These are phyloP conservation scores for Drosophila lacteicornis DNA, from an alignment of 1,140 invertebrate genomes.

Conservation along the genomic window DNA sequence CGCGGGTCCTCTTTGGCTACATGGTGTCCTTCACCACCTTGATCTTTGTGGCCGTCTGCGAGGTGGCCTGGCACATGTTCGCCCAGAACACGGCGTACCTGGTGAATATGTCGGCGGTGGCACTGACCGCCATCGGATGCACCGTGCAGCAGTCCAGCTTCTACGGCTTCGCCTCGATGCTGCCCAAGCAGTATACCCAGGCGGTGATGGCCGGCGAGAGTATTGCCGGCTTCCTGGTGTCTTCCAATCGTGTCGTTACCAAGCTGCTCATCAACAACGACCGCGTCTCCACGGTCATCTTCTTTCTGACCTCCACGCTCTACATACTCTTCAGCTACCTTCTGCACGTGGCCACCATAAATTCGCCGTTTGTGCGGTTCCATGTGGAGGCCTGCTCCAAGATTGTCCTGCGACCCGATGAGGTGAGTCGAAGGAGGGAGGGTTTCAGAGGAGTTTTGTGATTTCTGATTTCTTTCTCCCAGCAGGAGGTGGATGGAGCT, in stretches of 20 bases:
- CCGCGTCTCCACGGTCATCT: constrained; percentile 92
- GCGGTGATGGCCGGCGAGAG: constrained; percentile 98
- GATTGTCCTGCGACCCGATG: constrained; percentile 91
- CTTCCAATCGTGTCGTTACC: constrained; percentile 92
- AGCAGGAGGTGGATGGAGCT: constrained; percentile 77
- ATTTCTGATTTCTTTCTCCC: constrained; percentile 9
- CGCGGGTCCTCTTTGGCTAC: constrained; percentile 95
- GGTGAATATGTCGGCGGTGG: constrained; percentile 93
- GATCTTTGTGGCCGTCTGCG: constrained; percentile 92
- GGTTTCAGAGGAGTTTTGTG: too few relatives aligned
- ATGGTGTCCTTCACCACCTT: constrained; percentile 92
- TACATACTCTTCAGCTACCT: constrained; percentile 91
- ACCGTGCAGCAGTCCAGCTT: constrained; percentile 96
- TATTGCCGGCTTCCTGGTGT: constrained; percentile 94
- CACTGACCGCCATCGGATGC: constrained; percentile 94
- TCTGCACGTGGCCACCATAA: constrained; percentile 90
- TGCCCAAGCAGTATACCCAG: constrained; percentile 94
- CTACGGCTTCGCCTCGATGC: constrained; percentile 96
- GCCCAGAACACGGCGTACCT: constrained; percentile 89
- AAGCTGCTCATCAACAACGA: constrained; percentile 91
- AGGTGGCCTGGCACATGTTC: constrained; percentile 94
- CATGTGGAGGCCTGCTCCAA: constrained; percentile 91
- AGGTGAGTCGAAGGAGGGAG: constrained; percentile 86
- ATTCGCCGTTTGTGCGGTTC: constrained; percentile 93
- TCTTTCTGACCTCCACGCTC: constrained; percentile 92